Percentiles rank a stretch among this genome's conserved stretches.
Conservation (phyloP, 2,797 vertebrate genomes). For the Sebastes aleutianus region DNA sequence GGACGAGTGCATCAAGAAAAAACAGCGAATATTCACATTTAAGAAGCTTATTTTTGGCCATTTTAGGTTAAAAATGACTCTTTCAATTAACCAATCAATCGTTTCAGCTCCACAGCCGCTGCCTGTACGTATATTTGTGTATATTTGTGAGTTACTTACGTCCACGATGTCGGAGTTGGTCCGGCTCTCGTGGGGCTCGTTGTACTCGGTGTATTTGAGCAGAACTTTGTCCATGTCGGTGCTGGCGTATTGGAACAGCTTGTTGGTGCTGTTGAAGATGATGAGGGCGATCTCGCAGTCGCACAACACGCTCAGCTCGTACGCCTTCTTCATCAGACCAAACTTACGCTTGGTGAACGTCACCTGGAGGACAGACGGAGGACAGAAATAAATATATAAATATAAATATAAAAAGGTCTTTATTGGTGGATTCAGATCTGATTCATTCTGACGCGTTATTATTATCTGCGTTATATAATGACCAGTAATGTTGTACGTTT, state of each 20-base stretch:
- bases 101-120: fast-evolving
- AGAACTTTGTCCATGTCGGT: constrained; percentile 76
- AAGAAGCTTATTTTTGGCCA: neutral
- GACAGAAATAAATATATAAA: too few relatives aligned
- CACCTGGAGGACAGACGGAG: constrained; percentile 74
- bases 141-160: constrained; percentile 73
- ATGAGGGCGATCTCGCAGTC: constrained; percentile 99
- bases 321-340: constrained; percentile 77
- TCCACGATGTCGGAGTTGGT: constrained; percentile 97
- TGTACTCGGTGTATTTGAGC: constrained; percentile 88
- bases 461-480: too few relatives aligned
- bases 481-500: neutral
- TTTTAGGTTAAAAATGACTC: neutral
- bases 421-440: neutral
- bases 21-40: neutral
- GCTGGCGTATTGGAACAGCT: constrained; percentile 92
- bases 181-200: constrained; percentile 95
- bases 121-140: neutral
- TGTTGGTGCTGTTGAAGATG: constrained; percentile 99
- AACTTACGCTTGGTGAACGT: constrained; percentile 96
- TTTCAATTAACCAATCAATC: too few relatives aligned
- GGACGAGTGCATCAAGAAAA: neutral
- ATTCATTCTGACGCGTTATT: too few relatives aligned
- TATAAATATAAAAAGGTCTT: neutral
- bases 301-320: constrained; percentile 80